A percentile compares a stretch with the other conserved stretches of the same genome.
phyloP scores from a whole-genome alignment of 2,888 invertebrate species.

The Liposcelis brunnea region DNA sequence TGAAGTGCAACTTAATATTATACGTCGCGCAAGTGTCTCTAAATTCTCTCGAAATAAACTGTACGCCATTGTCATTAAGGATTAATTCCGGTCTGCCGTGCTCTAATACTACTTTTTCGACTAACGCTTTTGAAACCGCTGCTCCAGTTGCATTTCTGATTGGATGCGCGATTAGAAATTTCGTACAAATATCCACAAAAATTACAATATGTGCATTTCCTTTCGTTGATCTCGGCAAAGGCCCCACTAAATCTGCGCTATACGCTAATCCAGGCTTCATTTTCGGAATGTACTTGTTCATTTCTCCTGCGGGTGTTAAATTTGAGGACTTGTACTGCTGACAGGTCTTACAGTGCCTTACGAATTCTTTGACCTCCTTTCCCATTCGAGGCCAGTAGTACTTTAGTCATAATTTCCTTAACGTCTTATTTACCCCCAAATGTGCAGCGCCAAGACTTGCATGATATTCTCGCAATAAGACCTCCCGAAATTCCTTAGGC shows the following conservation, averaged over 20 bases:
- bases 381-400: constrained; percentile 18
- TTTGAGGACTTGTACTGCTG: constrained; percentile 13
- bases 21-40: constrained; percentile 9
- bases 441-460: background rate
- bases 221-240: constrained; percentile 14
- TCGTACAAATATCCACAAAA: constrained; percentile 19
- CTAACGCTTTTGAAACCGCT: constrained; percentile 11
- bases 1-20: constrained; percentile 5
- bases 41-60: constrained; percentile 14
- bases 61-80: constrained; percentile 17
- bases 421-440: constrained; percentile 7
- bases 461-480: background rate
- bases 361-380: constrained; percentile 14
- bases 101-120: constrained; percentile 14
- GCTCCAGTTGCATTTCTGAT: constrained; percentile 14
- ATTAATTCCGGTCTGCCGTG: constrained; percentile 16
- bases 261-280: background rate
- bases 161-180: constrained; percentile 17
- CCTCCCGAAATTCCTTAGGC: too few species aligned
- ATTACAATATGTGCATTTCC: constrained; percentile 17
- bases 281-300: constrained; percentile 7
- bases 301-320: constrained; percentile 10
- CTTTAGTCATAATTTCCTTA: background rate
- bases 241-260: constrained; percentile 12
- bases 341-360: constrained; percentile 14